Conservation (phyloP, 2,113 vertebrate genomes). For the Gavialis gangeticus region DNA sequence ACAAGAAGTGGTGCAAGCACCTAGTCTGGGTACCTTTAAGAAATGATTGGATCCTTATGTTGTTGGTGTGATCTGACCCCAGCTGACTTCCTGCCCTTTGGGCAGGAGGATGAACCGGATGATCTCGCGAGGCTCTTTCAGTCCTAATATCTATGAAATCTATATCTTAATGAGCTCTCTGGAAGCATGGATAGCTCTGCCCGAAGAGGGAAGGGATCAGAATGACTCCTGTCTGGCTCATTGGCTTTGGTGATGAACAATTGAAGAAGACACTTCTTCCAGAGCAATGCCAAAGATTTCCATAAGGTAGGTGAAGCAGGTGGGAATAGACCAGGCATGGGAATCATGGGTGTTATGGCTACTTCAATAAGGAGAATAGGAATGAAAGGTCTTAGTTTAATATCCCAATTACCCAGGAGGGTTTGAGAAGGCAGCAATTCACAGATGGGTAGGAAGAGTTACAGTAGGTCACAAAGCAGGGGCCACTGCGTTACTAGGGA, state of each 20-base stretch:
- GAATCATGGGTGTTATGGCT: neutral
- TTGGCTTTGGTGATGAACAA: neutral
- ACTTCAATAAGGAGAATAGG: neutral
- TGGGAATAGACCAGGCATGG: neutral
- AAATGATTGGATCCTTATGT: no score
- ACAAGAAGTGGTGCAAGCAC: no score
- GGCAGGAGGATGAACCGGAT: no score
- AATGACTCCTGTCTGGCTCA: neutral
- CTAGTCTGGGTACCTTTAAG: no score
- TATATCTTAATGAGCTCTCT: conserved; percentile 49
- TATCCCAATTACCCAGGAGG: neutral
- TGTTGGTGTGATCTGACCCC: no score
- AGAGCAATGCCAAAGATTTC: neutral
- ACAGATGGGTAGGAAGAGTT: neutral
- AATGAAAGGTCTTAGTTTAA: neutral
- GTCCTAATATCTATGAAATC: no score
- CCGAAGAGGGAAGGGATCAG: conserved; percentile 28
- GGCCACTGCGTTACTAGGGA: neutral
- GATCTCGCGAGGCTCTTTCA: no score
- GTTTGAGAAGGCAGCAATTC: neutral
- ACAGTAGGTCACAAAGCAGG: neutral
- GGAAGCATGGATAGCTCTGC: conserved; percentile 18
- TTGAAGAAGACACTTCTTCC: neutral
- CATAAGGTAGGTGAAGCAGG: neutral
- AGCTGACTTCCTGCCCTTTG: no score